Evolutionary conservation across 2,797 vertebrate species (phyloP).

Genomic region (Sebastes diaconus): DNA sequence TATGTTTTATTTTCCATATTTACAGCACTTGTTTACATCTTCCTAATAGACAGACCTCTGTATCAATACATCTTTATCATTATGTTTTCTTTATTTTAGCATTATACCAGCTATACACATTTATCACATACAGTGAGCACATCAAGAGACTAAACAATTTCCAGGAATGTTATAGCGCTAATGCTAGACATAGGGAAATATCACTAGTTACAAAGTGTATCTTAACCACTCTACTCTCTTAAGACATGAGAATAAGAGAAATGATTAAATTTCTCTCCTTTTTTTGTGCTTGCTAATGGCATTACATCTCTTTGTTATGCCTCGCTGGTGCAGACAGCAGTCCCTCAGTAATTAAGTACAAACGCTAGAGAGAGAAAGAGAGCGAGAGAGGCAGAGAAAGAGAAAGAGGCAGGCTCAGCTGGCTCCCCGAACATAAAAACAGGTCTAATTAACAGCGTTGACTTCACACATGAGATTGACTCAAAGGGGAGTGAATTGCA

Average conservation of each 20-base stretch:
- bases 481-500: constrained; percentile 82
- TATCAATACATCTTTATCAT: not conserved
- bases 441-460: constrained; percentile 83
- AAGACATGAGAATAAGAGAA: constrained; percentile 62
- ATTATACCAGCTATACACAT: not conserved
- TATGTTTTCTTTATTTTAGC: not conserved
- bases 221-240: constrained; percentile 50
- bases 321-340: constrained; percentile 77
- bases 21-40: not conserved
- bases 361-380: constrained; percentile 74
- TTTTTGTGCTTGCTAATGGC: constrained; percentile 73
- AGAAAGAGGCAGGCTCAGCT: constrained; percentile 79
- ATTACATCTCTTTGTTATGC: constrained; percentile 81
- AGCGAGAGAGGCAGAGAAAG: constrained; percentile 53
- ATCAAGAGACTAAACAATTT: constrained; percentile 16
- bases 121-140: not conserved
- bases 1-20: not conserved
- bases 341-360: constrained; percentile 83
- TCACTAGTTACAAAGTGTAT: constrained; percentile 38
- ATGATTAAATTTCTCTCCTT: constrained; percentile 62
- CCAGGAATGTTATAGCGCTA: constrained; percentile 6
- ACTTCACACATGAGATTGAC: constrained; percentile 84
- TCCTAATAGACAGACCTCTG: not conserved
- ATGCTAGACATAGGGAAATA: constrained; percentile 29
- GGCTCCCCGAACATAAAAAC: constrained; percentile 82